Conservation (phyloP, 2,797 vertebrate species). For the Brotula barbata region DNA sequence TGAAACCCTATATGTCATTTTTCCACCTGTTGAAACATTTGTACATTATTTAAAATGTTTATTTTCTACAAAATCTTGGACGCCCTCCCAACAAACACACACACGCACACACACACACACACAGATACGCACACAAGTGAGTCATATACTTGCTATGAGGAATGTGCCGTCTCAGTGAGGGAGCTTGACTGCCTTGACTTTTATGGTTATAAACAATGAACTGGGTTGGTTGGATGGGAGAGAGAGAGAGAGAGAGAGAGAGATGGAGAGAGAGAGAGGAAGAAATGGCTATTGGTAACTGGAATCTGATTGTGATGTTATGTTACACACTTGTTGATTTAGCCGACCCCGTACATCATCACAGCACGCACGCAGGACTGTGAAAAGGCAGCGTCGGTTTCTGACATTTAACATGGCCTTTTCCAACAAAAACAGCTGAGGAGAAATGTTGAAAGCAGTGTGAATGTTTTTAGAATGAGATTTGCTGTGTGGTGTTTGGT, state of each 20-base stretch:
- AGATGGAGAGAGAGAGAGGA: slow-evolving; percentile 3
- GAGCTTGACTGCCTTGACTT: slow-evolving; percentile 68
- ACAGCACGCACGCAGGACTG: too few relatives aligned
- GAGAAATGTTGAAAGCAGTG: too few relatives aligned
- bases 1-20: slow-evolving; percentile 2
- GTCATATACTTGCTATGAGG: slow-evolving; percentile 73
- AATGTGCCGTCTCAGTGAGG: slow-evolving; percentile 53
- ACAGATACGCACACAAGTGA: slow-evolving; percentile 57
- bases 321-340: slow-evolving; percentile 4
- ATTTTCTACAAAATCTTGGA: slow-evolving; percentile 50
- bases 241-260: slow-evolving; percentile 3
- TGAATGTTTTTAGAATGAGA: too few relatives aligned
- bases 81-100: neutral
- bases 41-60: slow-evolving; percentile 48
- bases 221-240: slow-evolving; percentile 30
- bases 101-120: slow-evolving; percentile 29
- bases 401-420: neutral
- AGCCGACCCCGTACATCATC: neutral
- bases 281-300: slow-evolving; percentile 25
- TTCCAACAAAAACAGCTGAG: too few relatives aligned
- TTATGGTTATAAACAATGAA: slow-evolving; percentile 77
- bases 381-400: neutral
- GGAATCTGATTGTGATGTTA: slow-evolving; percentile 29
- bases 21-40: neutral
- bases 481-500: too few relatives aligned